A percentile compares a stretch with the other conserved stretches of the same genome.
Conservation (phyloP, 2,797 vertebrate genomes). For the Benthosema pterotum region DNA sequence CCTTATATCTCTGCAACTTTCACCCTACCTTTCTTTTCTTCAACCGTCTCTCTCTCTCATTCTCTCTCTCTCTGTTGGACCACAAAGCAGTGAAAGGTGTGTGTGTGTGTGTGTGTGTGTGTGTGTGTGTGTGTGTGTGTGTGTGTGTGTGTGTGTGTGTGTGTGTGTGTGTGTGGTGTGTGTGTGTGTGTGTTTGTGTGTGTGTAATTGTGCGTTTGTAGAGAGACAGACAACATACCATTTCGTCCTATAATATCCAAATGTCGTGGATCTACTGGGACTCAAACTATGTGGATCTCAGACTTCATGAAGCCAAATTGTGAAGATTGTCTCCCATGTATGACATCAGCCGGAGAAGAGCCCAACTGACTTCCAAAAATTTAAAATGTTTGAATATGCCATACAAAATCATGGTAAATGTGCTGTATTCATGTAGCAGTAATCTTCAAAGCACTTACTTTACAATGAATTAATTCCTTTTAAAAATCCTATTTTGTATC, state of each 20-base stretch:
- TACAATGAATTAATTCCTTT: too few species aligned
- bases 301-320: too few species aligned
- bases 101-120: conserved; percentile 54
- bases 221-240: background rate
- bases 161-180: conserved; percentile 58
- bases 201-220: conserved; percentile 52
- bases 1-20: conserved; percentile 13
- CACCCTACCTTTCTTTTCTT: conserved; percentile 1
- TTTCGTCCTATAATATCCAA: background rate
- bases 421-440: too few species aligned
- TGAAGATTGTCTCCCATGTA: too few species aligned
- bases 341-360: too few species aligned
- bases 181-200: conserved; percentile 59
- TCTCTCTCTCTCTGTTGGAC: conserved; percentile 63
- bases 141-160: conserved; percentile 55
- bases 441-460: too few species aligned
- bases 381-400: too few species aligned
- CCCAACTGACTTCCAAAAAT: too few species aligned
- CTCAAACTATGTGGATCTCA: too few species aligned
- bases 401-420: too few species aligned
- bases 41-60: background rate
- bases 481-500: too few species aligned
- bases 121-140: conserved; percentile 58
- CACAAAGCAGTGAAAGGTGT: conserved; percentile 57
- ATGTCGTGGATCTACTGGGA: background rate